These are phyloP conservation scores for Cerceris rybyensis DNA, from an alignment of 2,888 invertebrate species.

Conservation along the genomic window DNA sequence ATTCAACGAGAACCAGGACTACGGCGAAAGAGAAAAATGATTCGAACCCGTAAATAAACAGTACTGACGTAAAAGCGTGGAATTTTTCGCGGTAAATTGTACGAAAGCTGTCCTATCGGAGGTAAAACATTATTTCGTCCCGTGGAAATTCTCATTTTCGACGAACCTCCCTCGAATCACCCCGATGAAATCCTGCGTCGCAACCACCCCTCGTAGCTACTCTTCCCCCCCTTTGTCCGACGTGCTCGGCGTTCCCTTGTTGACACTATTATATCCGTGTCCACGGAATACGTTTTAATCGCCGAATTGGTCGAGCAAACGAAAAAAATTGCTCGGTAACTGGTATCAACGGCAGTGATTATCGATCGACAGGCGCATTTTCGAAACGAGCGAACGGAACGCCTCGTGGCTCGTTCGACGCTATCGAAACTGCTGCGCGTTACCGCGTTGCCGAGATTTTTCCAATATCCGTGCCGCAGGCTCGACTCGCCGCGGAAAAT, in stretches of 20 bases:
- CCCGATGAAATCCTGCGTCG: slow-evolving; percentile 31
- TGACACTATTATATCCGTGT: slow-evolving; percentile 43
- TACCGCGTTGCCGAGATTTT: slow-evolving; percentile 49
- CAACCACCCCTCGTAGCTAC: neutral
- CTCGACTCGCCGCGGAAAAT: slow-evolving; percentile 49
- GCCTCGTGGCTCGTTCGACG: slow-evolving; percentile 44
- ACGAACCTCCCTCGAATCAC: slow-evolving; percentile 28
- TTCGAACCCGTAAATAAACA: slow-evolving; percentile 14
- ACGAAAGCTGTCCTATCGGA: slow-evolving; percentile 3
- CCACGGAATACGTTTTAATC: slow-evolving; percentile 57
- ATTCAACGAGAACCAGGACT: neutral
- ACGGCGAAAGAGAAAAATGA: slow-evolving; percentile 5
- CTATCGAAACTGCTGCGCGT: slow-evolving; percentile 60
- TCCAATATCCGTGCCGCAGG: slow-evolving; percentile 57
- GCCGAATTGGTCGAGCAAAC: slow-evolving; percentile 53
- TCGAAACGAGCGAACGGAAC: slow-evolving; percentile 32
- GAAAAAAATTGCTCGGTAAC: slow-evolving; percentile 55
- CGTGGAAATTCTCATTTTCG: slow-evolving; percentile 46
- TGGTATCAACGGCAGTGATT: slow-evolving; percentile 57
- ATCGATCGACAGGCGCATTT: slow-evolving; percentile 59
- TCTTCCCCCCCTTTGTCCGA: neutral
- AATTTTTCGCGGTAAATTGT: slow-evolving; percentile 18
- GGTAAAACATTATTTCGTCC: slow-evolving; percentile 32
- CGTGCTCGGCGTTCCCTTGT: slow-evolving; percentile 15
- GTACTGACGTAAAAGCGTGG: slow-evolving; percentile 1